Evolutionary conservation across 2,797 vertebrate species (phyloP).

Genomic region (Dipus sagitta): DNA sequence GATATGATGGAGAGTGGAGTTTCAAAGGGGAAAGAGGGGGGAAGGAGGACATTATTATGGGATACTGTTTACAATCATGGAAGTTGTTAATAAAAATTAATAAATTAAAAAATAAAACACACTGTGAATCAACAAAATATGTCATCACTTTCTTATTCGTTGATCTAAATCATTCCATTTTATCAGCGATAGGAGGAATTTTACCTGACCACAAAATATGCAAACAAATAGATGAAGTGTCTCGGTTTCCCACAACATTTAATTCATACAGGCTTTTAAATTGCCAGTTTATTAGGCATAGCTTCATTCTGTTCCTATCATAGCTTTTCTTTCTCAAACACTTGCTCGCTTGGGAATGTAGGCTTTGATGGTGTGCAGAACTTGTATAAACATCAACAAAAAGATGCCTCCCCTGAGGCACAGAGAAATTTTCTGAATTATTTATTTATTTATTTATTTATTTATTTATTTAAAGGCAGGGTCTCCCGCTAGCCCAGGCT

Average conservation of each 20-base stretch:
- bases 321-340: not conserved
- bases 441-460: no score
- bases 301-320: not conserved
- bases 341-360: not conserved
- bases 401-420: not conserved
- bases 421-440: constrained; percentile 18
- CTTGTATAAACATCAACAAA: not conserved
- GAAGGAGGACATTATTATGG: no score
- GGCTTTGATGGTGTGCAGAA: not conserved
- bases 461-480: no score
- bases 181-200: not conserved
- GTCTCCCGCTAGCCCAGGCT: no score
- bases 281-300: not conserved
- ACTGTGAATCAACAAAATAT: not conserved
- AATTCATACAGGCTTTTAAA: not conserved
- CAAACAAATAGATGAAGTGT: not conserved
- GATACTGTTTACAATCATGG: no score
- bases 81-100: no score
- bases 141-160: not conserved
- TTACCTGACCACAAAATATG: not conserved
- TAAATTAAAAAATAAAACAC: no score
- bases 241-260: not conserved
- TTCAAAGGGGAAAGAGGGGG: no score
- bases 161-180: not conserved
- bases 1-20: no score